phyloP scores from a whole-genome alignment of 2,113 vertebrate species.

The Dolichallabes microphthalmus region DNA sequence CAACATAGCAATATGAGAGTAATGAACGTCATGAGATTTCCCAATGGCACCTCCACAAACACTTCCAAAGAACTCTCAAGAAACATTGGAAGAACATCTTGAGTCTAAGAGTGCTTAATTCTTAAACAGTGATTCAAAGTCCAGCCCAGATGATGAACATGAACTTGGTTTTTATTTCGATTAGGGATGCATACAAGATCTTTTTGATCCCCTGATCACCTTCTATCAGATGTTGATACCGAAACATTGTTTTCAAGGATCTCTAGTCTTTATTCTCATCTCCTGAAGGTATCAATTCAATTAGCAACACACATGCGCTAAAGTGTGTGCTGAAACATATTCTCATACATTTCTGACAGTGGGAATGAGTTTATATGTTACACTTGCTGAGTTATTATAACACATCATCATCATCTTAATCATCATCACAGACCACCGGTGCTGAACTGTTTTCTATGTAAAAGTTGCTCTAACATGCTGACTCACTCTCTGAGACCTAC shows the following conservation, averaged over 20 bases:
- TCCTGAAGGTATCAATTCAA: neutral
- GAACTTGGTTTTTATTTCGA: neutral
- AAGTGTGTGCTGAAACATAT: neutral
- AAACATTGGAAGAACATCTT: neutral
- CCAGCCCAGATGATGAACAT: neutral
- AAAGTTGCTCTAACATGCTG: neutral
- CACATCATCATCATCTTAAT: neutral
- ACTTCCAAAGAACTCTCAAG: neutral
- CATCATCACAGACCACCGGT: constrained; percentile 7
- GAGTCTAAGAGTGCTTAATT: neutral
- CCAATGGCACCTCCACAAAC: no score
- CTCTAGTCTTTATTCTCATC: neutral
- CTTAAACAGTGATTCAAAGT: neutral
- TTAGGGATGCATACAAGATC: neutral
- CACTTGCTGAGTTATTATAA: neutral
- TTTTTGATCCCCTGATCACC: neutral
- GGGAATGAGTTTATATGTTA: neutral
- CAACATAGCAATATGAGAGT: no score
- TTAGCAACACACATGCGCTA: neutral
- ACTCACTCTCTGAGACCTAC: constrained; percentile 13
- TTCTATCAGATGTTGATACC: neutral
- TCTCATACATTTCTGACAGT: neutral
- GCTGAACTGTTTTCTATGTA: neutral
- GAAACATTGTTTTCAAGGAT: no score
- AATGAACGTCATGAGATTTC: no score